These are phyloP conservation scores for Trinectes maculatus DNA, from an alignment of 2,113 vertebrate species.

Conservation along the genomic window DNA sequence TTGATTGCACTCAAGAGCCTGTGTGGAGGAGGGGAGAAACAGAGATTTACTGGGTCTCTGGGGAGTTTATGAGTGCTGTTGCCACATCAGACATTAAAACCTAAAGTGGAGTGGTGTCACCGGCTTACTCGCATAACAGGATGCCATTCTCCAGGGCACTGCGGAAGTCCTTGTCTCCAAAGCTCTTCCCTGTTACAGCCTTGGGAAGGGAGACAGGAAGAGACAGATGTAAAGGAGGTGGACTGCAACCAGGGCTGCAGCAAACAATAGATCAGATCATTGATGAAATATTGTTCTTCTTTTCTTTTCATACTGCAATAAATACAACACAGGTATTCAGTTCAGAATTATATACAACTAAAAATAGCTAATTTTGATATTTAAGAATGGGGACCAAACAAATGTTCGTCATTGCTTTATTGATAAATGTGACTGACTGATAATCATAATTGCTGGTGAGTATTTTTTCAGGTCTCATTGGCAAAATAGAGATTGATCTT, in stretches of 20 bases:
- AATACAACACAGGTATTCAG: neutral
- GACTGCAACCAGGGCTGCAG: neutral
- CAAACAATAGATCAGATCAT: neutral
- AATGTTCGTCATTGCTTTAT: neutral
- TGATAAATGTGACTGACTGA: neutral
- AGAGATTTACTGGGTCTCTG: constrained; percentile 46
- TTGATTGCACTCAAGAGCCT: constrained; percentile 97
- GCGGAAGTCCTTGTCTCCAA: constrained; percentile 95
- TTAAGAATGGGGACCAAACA: too few relatives aligned
- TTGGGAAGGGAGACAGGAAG: constrained; percentile 67
- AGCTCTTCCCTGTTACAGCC: constrained; percentile 94
- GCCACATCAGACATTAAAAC: constrained; percentile 35
- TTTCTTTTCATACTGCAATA: neutral
- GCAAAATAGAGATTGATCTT: neutral
- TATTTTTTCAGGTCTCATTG: neutral
- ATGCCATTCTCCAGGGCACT: constrained; percentile 94
- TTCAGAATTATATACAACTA: neutral
- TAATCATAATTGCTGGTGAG: neutral
- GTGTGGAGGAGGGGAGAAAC: constrained; percentile 39
- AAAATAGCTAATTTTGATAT: too few relatives aligned
- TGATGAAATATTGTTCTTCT: neutral
- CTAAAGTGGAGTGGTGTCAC: constrained; percentile 13
- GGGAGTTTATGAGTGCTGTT: constrained; percentile 31
- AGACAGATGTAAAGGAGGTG: constrained; percentile 29
- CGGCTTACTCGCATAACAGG: constrained; percentile 97